Conservation (phyloP, 2,888 invertebrate species). For the Tipula confusa region DNA sequence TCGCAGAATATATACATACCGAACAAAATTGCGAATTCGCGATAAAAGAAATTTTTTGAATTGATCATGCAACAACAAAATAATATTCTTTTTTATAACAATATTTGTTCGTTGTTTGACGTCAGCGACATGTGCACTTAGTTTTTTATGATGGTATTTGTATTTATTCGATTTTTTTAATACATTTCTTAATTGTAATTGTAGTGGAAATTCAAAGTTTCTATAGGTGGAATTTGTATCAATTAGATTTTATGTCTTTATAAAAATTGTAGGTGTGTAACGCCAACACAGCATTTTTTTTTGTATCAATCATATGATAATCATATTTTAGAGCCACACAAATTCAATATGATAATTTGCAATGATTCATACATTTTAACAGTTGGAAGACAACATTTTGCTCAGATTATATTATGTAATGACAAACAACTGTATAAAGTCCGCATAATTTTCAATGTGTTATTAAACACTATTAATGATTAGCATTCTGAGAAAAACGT, state of each 20-base stretch:
- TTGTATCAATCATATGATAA: not conserved
- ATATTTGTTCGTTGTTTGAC: not conserved
- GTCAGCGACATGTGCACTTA: slow-evolving; percentile 5
- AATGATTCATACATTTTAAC: too few species aligned
- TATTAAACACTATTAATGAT: not conserved
- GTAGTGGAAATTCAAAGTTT: not conserved
- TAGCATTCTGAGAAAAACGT: not conserved
- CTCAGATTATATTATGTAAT: too few species aligned
- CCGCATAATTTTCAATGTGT: not conserved
- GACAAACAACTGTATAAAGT: not conserved
- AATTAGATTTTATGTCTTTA: not conserved
- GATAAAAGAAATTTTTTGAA: slow-evolving; percentile 14
- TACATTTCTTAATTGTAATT: not conserved
- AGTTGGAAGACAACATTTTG: too few species aligned
- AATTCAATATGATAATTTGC: not conserved
- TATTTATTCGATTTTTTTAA: not conserved
- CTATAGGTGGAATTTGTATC: not conserved
- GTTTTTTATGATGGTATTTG: not conserved
- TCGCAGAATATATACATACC: not conserved
- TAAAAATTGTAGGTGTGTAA: not conserved
- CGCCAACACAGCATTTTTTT: not conserved
- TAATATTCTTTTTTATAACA: not conserved
- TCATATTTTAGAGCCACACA: not conserved
- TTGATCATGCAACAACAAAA: slow-evolving; percentile 20
- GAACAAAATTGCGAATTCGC: not conserved